A percentile compares a stretch with the other conserved stretches of the same genome.
These are phyloP conservation scores for Psephotus haematonotus DNA, from an alignment of 2,113 vertebrate species.

Conservation along the genomic window DNA sequence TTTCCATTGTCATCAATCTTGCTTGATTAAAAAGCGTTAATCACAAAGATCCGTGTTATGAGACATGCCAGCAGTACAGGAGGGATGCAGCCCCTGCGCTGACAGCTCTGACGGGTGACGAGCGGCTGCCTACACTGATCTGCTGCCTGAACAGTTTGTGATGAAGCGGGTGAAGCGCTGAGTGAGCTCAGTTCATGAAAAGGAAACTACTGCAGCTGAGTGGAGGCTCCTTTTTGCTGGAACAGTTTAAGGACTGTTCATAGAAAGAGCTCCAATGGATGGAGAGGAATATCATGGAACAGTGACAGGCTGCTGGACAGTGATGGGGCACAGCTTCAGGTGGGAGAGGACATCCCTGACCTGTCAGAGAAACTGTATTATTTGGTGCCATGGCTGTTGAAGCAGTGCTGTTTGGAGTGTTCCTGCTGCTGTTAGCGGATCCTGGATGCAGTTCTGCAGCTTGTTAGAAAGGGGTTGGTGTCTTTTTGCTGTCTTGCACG, in stretches of 20 bases:
- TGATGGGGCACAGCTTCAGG: background rate
- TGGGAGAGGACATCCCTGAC: background rate
- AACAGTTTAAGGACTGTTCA: background rate
- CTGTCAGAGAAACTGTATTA: background rate
- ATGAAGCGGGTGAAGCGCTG: background rate
- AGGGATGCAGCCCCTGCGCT: background rate
- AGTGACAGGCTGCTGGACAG: background rate
- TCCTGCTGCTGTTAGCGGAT: background rate
- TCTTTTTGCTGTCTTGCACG: background rate
- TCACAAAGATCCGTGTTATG: background rate
- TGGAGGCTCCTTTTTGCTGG: background rate
- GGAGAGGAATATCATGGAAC: background rate
- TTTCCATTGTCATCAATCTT: background rate
- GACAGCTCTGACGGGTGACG: background rate
- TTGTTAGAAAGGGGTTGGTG: background rate
- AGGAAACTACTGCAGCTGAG: fast-evolving
- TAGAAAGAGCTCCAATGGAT: background rate
- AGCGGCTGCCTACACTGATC: background rate
- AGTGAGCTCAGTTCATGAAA: background rate
- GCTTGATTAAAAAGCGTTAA: background rate
- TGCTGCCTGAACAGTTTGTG: background rate
- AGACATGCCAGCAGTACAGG: background rate
- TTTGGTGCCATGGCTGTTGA: background rate
- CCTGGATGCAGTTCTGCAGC: background rate
- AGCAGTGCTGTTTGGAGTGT: background rate